A percentile compares a stretch with the other conserved stretches of the same genome.
Evolutionary conservation across 2,888 invertebrate genomes (phyloP).

Genomic region (Brachynemurus nebulosus): DNA sequence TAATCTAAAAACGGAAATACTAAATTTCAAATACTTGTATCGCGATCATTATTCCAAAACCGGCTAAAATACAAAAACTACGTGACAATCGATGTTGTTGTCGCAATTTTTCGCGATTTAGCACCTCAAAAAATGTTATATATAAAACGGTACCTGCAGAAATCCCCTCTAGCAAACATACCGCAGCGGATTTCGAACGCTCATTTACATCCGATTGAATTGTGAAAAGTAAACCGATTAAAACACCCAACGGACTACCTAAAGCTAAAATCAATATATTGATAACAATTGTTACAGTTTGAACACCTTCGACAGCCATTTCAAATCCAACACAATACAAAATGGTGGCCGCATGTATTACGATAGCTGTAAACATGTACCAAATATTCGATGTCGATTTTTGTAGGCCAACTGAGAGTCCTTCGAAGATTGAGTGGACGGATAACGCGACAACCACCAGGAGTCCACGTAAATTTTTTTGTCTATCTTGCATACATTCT

Average conservation of each 20-base stretch:
- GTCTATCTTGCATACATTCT: constrained; percentile 16
- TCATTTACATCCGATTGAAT: constrained; percentile 27
- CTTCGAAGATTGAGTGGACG: constrained; percentile 40
- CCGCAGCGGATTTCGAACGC: constrained; percentile 28
- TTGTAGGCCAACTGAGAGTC: constrained; percentile 38
- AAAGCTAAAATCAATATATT: constrained; percentile 34
- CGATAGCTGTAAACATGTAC: constrained; percentile 37
- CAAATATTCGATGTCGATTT: constrained; percentile 32
- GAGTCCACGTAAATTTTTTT: constrained; percentile 25
- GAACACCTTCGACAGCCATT: constrained; percentile 32
- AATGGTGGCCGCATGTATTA: constrained; percentile 38
- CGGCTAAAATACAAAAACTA: constrained; percentile 28
- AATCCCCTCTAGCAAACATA: constrained; percentile 33
- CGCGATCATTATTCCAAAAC: constrained; percentile 29
- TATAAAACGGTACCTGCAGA: constrained; percentile 38
- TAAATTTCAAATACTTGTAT: constrained; percentile 16
- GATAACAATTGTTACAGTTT: constrained; percentile 27
- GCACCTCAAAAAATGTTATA: constrained; percentile 37
- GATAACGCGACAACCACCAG: constrained; percentile 36
- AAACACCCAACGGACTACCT: constrained; percentile 36
- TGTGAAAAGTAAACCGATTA: constrained; percentile 33
- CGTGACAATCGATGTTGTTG: constrained; percentile 27
- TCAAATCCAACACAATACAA: constrained; percentile 40
- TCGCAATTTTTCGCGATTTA: constrained; percentile 32
- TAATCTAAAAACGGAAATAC: too few relatives aligned